Evolutionary conservation across 2,888 invertebrate genomes (phyloP).

Genomic region (Halictus ligatus): DNA sequence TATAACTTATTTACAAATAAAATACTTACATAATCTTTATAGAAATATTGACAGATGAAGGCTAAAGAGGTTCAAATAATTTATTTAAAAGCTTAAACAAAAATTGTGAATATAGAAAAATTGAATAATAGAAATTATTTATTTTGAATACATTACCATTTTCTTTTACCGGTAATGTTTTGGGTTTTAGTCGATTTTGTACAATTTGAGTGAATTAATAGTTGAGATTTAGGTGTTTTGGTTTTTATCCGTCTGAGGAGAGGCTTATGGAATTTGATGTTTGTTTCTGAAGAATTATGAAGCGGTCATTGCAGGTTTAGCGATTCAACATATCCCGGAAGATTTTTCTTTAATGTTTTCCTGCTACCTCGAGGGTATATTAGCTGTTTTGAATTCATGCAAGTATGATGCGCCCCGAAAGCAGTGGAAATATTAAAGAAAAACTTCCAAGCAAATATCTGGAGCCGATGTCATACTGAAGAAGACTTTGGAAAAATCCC

Average conservation of each 20-base stretch:
- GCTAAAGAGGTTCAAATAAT: too few species aligned
- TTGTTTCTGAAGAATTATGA: not conserved
- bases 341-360: not conserved
- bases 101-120: too few species aligned
- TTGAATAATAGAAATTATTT: too few species aligned
- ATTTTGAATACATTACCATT: too few species aligned
- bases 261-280: not conserved
- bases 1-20: too few species aligned
- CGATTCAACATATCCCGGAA: not conserved
- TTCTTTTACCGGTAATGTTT: too few species aligned
- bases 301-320: not conserved
- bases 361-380: not conserved
- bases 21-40: too few species aligned
- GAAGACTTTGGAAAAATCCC: not conserved
- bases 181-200: too few species aligned
- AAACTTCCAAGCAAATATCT: not conserved
- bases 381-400: constrained; percentile 6
- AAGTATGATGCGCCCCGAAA: not conserved
- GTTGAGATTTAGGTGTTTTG: not conserved
- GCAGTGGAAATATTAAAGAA: not conserved
- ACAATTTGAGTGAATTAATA: not conserved
- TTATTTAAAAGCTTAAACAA: too few species aligned
- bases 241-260: not conserved
- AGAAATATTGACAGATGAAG: too few species aligned
- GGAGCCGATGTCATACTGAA: not conserved